Evolutionary conservation across 2,797 vertebrate species (phyloP).

Genomic region (Arctocebus calabarensis): DNA sequence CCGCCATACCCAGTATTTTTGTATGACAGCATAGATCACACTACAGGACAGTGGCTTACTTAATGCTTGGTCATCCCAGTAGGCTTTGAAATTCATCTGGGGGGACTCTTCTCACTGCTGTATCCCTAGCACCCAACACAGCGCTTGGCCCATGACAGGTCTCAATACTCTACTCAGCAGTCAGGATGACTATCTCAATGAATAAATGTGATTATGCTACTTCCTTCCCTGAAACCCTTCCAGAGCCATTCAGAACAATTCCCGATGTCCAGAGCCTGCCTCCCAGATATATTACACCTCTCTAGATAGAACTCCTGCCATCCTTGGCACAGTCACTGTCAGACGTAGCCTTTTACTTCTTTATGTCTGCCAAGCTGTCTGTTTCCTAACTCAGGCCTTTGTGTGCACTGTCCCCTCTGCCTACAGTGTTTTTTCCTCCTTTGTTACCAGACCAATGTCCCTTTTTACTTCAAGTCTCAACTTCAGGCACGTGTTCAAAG

Average conservation of each 20-base stretch:
- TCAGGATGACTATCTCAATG: background rate
- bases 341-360: background rate
- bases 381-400: background rate
- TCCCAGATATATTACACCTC: background rate
- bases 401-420: background rate
- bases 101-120: background rate
- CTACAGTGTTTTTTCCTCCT: background rate
- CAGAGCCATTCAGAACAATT: background rate
- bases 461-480: constrained; percentile 24
- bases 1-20: background rate
- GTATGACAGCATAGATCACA: background rate
- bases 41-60: background rate
- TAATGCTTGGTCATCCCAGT: background rate
- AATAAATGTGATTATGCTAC: background rate
- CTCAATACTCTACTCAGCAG: background rate
- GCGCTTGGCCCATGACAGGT: background rate
- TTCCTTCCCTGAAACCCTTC: background rate
- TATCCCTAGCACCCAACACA: background rate
- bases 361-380: background rate
- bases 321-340: background rate
- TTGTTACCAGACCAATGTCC: background rate
- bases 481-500: background rate
- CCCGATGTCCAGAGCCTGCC: background rate
- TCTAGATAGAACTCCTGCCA: background rate
- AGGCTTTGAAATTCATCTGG: background rate